phyloP scores from a whole-genome alignment of 2,113 vertebrate species.

The Pterocles burchelli region DNA sequence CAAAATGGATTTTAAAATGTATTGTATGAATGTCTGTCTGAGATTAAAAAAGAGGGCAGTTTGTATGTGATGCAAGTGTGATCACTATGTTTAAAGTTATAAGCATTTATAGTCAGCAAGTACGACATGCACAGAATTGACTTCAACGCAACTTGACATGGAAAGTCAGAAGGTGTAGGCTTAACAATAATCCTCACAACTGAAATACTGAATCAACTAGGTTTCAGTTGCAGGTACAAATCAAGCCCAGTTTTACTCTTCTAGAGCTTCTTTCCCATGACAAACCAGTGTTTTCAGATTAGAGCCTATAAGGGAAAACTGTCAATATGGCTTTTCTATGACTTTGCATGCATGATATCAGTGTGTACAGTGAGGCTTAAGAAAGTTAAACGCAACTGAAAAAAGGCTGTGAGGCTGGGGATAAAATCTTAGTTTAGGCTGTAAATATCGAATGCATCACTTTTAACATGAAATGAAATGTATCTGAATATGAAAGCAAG shows the following conservation, averaged over 20 bases:
- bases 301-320: background rate
- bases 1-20: background rate
- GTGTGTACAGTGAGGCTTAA: background rate
- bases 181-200: background rate
- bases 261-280: background rate
- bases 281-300: background rate
- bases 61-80: background rate
- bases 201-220: background rate
- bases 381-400: background rate
- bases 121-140: background rate
- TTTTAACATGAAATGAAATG: background rate
- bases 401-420: accelerated
- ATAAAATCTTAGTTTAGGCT: background rate
- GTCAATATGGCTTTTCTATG: background rate
- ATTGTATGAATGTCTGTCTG: background rate
- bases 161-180: background rate
- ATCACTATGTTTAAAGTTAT: background rate
- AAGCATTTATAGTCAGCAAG: background rate
- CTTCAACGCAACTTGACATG: background rate
- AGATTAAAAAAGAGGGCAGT: background rate
- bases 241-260: background rate
- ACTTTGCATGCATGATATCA: background rate
- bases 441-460: background rate
- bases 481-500: background rate
- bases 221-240: background rate